phyloP scores from a whole-genome alignment of 2,888 invertebrate species.

The Oeneis ivallda region DNA sequence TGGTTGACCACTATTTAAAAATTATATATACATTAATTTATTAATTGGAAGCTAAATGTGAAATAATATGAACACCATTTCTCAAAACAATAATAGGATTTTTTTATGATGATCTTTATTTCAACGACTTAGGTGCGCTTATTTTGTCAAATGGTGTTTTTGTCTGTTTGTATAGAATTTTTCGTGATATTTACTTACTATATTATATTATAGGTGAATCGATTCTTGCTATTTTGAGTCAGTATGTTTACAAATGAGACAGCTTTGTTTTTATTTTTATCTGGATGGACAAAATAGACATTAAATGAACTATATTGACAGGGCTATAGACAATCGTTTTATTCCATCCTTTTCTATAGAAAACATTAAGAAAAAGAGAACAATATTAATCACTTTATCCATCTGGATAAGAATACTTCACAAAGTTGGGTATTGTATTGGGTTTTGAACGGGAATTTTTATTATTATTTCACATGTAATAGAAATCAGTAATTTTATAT shows the following conservation, averaged over 20 bases:
- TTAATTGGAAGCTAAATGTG: slow-evolving; percentile 10
- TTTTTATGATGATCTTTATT: slow-evolving; percentile 2
- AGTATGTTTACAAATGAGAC: slow-evolving; percentile 46
- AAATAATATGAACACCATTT: slow-evolving; percentile 6
- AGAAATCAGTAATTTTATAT: too few species aligned
- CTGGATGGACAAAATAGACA: not conserved
- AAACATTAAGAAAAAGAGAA: not conserved
- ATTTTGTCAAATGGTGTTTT: slow-evolving; percentile 21
- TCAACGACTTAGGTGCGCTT: slow-evolving; percentile 21
- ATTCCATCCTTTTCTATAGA: not conserved
- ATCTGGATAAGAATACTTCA: not conserved
- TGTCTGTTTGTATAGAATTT: slow-evolving; percentile 27
- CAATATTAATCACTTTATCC: not conserved
- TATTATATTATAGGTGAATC: slow-evolving; percentile 32
- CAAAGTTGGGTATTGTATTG: not conserved
- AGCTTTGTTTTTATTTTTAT: not conserved
- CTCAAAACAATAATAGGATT: not conserved
- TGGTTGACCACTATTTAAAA: not conserved
- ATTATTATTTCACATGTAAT: not conserved
- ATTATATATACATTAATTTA: too few species aligned
- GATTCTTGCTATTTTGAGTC: slow-evolving; percentile 52
- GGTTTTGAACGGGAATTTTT: slow-evolving; percentile 27
- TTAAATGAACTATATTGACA: not conserved
- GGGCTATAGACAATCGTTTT: slow-evolving; percentile 19
- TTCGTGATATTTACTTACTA: slow-evolving; percentile 24